Percentiles rank a stretch among this genome's conserved stretches.
These are phyloP conservation scores for Sericinus montela DNA, from an alignment of 2,888 invertebrate species.

Conservation along the genomic window DNA sequence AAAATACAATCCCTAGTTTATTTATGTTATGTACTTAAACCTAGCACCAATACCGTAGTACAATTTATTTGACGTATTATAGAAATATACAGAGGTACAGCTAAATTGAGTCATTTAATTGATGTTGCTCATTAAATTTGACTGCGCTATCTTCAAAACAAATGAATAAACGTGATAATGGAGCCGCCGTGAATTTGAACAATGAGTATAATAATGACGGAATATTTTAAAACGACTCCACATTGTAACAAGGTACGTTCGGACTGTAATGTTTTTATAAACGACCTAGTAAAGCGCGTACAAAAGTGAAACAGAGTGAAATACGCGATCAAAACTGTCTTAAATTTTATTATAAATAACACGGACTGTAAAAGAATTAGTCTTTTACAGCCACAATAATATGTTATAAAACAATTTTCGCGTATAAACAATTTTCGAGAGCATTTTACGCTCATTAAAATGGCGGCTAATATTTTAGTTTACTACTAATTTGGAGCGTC, in stretches of 20 bases:
- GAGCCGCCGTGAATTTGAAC: conserved; percentile 8
- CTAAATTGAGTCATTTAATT: conserved; percentile 2
- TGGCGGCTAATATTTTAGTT: not conserved
- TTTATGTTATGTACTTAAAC: too few species aligned
- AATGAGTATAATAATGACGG: conserved; percentile 9
- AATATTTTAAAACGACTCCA: conserved; percentile 8
- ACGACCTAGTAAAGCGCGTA: too few species aligned
- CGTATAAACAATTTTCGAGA: too few species aligned
- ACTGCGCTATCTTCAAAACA: conserved; percentile 16
- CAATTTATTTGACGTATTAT: not conserved
- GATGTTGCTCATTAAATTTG: conserved; percentile 11
- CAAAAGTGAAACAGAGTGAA: too few species aligned
- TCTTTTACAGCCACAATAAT: too few species aligned
- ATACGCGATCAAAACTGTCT: too few species aligned
- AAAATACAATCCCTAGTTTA: too few species aligned
- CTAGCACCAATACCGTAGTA: not conserved
- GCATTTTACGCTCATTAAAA: conserved; percentile 1
- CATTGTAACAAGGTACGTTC: not conserved
- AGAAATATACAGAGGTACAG: not conserved
- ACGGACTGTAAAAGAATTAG: too few species aligned
- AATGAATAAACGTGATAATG: conserved; percentile 15
- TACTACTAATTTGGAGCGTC: not conserved
- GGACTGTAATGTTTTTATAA: too few species aligned
- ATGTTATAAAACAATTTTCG: too few species aligned
- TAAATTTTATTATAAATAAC: too few species aligned